Evolutionary conservation across 1,140 invertebrate genomes (phyloP), one percentile per base, ranked within the genome.

Genomic region (Gyrodactylus bullatarudis): DNA sequence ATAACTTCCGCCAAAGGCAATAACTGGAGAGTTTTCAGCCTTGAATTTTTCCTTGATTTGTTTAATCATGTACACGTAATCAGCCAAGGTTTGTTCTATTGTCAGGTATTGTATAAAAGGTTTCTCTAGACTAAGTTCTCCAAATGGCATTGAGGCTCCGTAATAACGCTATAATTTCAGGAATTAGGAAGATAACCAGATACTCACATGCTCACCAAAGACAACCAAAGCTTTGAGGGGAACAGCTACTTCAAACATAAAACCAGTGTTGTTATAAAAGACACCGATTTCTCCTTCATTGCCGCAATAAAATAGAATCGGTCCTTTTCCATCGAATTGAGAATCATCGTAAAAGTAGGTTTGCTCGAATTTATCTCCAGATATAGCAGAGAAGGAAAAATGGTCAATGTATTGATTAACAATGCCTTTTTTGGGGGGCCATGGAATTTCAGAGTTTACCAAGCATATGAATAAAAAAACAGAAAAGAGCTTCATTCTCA

Each of bases 271-370:
- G 77, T 91, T 82, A 1, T 88, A 88, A 82, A 97, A 97, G 75
- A 84, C 80, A 78, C 88, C 86, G 75, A 97, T 92, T 76, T 86
- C 85, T 74, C 91, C 93, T 80, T 98, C 93, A 84, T 97, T 97
- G 76, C 93, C 93, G 20, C 91, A 89, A 78, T 97, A 98, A 78
- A 96, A 93, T 79, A 94, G 91, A 76, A 96, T 89, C 0, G 91
- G n/a, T n/a, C n/a, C n/a, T n/a, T n/a, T n/a, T n/a, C n/a, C n/a
- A n/a, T n/a, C n/a, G n/a, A n/a, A n/a, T n/a, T n/a, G n/a, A n/a
- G n/a, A n/a, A n/a, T n/a, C n/a, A n/a, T n/a, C n/a, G n/a, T n/a
- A n/a, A n/a, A n/a, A n/a, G n/a, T n/a, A n/a, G n/a, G n/a, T n/a
- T n/a, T n/a, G n/a, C n/a, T n/a, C n/a, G n/a, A 69, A 1, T 68